These are phyloP conservation scores for Meiosimyza decipiens DNA, from an alignment of 2,888 invertebrate genomes.

Conservation along the genomic window DNA sequence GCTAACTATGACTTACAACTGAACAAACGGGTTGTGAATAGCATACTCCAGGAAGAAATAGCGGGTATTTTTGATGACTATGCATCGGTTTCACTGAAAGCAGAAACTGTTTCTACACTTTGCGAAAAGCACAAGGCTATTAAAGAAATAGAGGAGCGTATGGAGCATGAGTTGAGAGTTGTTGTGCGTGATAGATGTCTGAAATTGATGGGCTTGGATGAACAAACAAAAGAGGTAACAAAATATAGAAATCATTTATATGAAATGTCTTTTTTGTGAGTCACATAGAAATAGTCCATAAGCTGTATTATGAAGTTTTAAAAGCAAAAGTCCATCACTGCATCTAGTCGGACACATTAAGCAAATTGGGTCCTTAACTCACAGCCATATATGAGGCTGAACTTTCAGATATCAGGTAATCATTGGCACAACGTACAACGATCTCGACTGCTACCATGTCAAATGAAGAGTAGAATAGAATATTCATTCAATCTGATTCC, in stretches of 20 bases:
- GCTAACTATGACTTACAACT: slow-evolving; percentile 40
- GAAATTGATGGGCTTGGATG: slow-evolving; percentile 14
- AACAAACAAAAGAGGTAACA: slow-evolving; percentile 1
- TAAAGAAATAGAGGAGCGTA: slow-evolving; percentile 43
- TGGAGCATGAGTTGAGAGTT: slow-evolving; percentile 41
- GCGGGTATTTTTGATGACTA: slow-evolving; percentile 33
- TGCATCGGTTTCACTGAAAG: neutral
- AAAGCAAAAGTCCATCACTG: too few species aligned
- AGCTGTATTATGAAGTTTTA: too few species aligned
- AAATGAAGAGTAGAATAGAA: too few species aligned
- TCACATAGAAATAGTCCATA: too few species aligned
- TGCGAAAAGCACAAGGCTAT: slow-evolving; percentile 48
- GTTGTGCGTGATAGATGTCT: slow-evolving; percentile 34
- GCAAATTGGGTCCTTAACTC: neutral
- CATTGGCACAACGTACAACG: too few species aligned
- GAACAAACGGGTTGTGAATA: slow-evolving; percentile 32
- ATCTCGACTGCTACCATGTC: too few species aligned
- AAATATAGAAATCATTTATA: too few species aligned
- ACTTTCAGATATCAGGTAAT: neutral
- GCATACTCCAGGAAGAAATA: slow-evolving; percentile 39
- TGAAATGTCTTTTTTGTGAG: too few species aligned
- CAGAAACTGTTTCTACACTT: slow-evolving; percentile 22
- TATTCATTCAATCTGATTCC: too few species aligned
- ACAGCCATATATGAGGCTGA: neutral
- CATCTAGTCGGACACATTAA: neutral